phyloP scores from a whole-genome alignment of 2,797 vertebrate species.

The Sebastes steindachneri region DNA sequence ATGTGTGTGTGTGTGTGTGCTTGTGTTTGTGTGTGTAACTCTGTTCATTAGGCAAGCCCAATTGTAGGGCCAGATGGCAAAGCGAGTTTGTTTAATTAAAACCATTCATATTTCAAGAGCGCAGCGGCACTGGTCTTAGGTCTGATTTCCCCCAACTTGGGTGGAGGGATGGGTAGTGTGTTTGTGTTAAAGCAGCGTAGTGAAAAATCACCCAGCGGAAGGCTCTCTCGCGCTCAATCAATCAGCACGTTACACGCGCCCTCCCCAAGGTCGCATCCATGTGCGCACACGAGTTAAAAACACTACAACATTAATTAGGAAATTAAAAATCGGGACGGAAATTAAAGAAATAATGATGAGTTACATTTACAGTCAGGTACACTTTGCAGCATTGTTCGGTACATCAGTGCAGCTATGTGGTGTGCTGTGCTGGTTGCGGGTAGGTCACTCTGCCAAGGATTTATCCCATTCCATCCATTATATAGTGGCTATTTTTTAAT shows the following conservation, averaged over 20 bases:
- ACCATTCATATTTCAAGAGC: constrained; percentile 82
- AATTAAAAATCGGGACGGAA: constrained; percentile 38
- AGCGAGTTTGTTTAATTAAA: constrained; percentile 81
- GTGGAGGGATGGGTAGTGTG: constrained; percentile 23
- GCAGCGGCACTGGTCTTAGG: constrained; percentile 58
- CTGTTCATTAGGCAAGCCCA: constrained; percentile 73
- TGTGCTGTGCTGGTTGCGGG: background rate
- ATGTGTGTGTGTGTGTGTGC: background rate
- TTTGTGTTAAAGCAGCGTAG: constrained; percentile 9
- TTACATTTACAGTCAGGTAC: background rate
- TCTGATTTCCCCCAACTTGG: constrained; percentile 73
- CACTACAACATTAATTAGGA: constrained; percentile 14
- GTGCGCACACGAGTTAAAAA: constrained; percentile 33
- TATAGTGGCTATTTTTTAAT: background rate
- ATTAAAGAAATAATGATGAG: constrained; percentile 24
- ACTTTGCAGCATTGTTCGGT: constrained; percentile 27
- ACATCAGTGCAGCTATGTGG: constrained; percentile 10
- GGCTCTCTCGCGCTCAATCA: constrained; percentile 28
- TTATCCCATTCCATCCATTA: constrained; percentile 32
- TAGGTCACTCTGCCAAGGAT: constrained; percentile 39
- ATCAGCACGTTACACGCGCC: constrained; percentile 45
- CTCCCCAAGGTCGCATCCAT: constrained; percentile 53
- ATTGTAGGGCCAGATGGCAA: constrained; percentile 79
- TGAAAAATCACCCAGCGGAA: constrained; percentile 47
- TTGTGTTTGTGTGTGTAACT: constrained; percentile 39